Conservation (phyloP, 2,888 invertebrate genomes). For the Hypsopygia costalis region DNA sequence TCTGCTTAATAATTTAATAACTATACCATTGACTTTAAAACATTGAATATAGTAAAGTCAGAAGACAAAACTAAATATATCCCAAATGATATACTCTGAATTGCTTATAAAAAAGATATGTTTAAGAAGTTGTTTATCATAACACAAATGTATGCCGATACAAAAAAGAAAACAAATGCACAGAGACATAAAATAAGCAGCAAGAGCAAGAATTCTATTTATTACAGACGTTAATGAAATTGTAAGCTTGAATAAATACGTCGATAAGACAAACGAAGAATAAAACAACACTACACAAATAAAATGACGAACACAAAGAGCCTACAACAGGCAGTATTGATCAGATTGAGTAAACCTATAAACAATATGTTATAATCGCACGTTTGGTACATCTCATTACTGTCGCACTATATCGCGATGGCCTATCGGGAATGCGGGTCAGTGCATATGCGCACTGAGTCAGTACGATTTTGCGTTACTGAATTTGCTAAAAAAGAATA, state of each 20-base stretch:
- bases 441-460: slow-evolving; percentile 55
- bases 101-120: too few species aligned
- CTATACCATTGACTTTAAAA: too few species aligned
- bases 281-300: not conserved
- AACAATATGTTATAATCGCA: slow-evolving; percentile 29
- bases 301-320: not conserved
- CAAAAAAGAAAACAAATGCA: too few species aligned
- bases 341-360: not conserved
- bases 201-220: too few species aligned
- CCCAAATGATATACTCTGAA: too few species aligned
- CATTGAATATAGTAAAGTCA: too few species aligned
- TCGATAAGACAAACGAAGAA: not conserved
- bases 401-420: slow-evolving; percentile 62
- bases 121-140: too few species aligned
- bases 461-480: slow-evolving; percentile 8
- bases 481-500: too few species aligned
- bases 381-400: slow-evolving; percentile 56
- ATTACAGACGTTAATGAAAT: slow-evolving; percentile 20
- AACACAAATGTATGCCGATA: too few species aligned
- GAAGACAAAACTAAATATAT: too few species aligned
- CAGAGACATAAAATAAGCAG: too few species aligned
- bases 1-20: too few species aligned
- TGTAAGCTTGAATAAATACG: not conserved
- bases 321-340: not conserved
- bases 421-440: slow-evolving; percentile 71